phyloP scores from a whole-genome alignment of 2,113 vertebrate genomes.

The Benitochromis conjunctus region DNA sequence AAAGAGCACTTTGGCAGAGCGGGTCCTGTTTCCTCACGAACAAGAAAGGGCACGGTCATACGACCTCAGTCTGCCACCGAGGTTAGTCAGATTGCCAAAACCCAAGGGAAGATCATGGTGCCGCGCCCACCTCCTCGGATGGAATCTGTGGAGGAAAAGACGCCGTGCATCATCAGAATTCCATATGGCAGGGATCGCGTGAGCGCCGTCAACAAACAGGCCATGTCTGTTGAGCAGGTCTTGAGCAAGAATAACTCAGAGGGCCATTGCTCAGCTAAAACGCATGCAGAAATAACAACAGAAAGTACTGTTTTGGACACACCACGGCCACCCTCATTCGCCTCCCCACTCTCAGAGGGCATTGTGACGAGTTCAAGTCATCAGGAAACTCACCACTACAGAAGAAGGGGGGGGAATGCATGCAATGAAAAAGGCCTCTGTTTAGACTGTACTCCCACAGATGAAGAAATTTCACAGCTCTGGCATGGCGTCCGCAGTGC shows the following conservation, averaged over 20 bases:
- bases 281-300: constrained; percentile 14
- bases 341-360: constrained; percentile 36
- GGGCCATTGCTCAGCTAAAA: constrained; percentile 17
- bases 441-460: constrained; percentile 73
- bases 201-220: constrained; percentile 25
- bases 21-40: constrained; percentile 34
- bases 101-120: constrained; percentile 69
- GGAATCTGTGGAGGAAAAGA: constrained; percentile 27
- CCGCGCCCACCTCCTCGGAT: constrained; percentile 76
- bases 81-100: constrained; percentile 62
- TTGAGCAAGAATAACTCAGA: constrained; percentile 39
- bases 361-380: constrained; percentile 54
- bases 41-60: constrained; percentile 71
- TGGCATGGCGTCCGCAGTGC: constrained; percentile 71
- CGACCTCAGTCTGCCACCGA: constrained; percentile 70
- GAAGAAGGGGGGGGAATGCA: constrained; percentile 15
- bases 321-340: constrained; percentile 44
- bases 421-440: constrained; percentile 64
- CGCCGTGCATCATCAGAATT: constrained; percentile 12
- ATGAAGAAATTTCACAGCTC: constrained; percentile 78
- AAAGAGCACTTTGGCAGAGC: constrained; percentile 60
- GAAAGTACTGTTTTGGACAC: constrained; percentile 35
- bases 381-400: constrained; percentile 32
- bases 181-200: constrained; percentile 6
- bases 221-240: constrained; percentile 27